phyloP scores from a whole-genome alignment of 1,140 invertebrate species.

The Brachionus angularis region DNA sequence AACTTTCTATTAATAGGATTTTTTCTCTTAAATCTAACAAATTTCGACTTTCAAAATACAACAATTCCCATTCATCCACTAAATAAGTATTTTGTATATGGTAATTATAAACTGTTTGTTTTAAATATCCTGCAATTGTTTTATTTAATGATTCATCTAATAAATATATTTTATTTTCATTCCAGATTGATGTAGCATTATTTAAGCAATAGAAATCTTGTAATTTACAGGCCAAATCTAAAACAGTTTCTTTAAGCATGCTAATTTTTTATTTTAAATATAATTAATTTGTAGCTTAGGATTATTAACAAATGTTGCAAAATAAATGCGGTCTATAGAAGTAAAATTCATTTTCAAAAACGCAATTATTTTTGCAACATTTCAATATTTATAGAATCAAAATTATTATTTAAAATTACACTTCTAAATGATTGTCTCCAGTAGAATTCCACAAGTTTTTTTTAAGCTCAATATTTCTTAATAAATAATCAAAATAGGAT shows the following conservation, averaged over 20 bases:
- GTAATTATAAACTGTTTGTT: constrained; percentile 15
- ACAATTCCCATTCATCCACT: background rate
- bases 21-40: constrained; percentile 12
- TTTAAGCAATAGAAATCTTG: constrained; percentile 12
- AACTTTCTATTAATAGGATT: background rate
- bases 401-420: background rate
- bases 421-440: constrained; percentile 21
- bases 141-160: background rate
- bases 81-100: constrained; percentile 37
- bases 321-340: too few species aligned
- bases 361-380: background rate
- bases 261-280: constrained; percentile 18
- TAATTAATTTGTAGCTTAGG: background rate
- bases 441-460: background rate
- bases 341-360: too few species aligned
- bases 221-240: constrained; percentile 28
- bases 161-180: background rate
- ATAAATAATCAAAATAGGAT: constrained; percentile 36
- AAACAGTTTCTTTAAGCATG: constrained; percentile 6
- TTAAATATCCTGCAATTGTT: background rate
- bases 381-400: too few species aligned
- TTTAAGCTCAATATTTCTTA: constrained; percentile 25
- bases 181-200: constrained; percentile 13
- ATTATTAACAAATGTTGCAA: too few species aligned
- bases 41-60: background rate